Percentiles rank a stretch among this genome's conserved stretches.
These are phyloP conservation scores for Andrena praecox DNA, from an alignment of 2,888 invertebrate species.

Conservation along the genomic window DNA sequence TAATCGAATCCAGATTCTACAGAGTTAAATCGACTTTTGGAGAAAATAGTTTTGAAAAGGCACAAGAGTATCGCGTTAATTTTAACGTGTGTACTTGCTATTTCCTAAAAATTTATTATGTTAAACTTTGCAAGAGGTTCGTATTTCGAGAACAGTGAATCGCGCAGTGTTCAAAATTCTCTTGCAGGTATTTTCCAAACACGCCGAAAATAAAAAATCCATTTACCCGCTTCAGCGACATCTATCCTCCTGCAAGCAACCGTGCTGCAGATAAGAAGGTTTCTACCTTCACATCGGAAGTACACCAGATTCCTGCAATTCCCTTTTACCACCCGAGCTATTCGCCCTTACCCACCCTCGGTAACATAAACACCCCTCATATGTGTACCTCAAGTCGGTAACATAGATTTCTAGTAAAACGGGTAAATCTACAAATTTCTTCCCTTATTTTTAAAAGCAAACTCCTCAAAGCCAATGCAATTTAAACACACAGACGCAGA, in stretches of 20 bases:
- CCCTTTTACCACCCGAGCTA: conserved; percentile 46
- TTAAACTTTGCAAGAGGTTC: too few relatives aligned
- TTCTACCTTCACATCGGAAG: conserved; percentile 11
- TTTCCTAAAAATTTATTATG: too few relatives aligned
- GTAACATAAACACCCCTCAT: not conserved
- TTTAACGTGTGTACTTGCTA: too few relatives aligned
- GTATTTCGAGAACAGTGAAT: not conserved
- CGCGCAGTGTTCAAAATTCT: not conserved
- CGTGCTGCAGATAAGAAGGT: not conserved
- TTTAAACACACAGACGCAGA: too few relatives aligned
- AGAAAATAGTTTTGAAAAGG: not conserved
- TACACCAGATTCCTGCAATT: not conserved
- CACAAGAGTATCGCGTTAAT: not conserved
- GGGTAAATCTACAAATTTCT: not conserved
- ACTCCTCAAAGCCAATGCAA: too few relatives aligned
- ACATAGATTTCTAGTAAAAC: not conserved
- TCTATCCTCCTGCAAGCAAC: not conserved
- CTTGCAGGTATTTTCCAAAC: not conserved
- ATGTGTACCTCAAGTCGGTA: conserved; percentile 16
- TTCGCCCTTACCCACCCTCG: not conserved
- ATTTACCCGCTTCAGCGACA: conserved; percentile 16
- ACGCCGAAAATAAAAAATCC: too few relatives aligned
- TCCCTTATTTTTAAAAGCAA: not conserved
- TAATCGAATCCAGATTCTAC: conserved; percentile 22
- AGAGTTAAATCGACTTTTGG: not conserved